Percentiles rank a stretch among this genome's conserved stretches.
Conservation (phyloP, 2,888 invertebrate species). For the Rhagium mordax region DNA sequence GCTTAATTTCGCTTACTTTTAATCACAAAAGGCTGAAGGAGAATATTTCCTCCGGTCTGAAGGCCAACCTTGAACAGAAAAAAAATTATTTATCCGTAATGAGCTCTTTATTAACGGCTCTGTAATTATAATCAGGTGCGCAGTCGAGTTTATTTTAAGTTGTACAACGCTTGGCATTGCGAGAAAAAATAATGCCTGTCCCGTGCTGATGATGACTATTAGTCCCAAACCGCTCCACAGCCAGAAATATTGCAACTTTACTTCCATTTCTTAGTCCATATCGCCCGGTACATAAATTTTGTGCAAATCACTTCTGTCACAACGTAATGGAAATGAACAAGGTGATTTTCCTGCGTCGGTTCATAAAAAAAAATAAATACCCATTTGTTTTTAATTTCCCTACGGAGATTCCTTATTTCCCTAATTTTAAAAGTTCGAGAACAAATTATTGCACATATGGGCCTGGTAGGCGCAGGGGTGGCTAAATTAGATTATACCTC, state of each 20-base stretch:
- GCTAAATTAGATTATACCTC: neutral
- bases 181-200: too few species aligned
- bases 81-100: neutral
- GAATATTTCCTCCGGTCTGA: neutral
- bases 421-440: slow-evolving; percentile 3
- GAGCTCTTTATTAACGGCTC: too few species aligned
- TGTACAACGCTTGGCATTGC: too few species aligned
- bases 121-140: too few species aligned
- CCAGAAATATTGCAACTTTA: too few species aligned
- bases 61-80: neutral
- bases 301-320: neutral
- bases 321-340: neutral
- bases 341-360: neutral
- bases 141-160: too few species aligned
- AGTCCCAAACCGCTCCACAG: too few species aligned
- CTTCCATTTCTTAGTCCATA: too few species aligned
- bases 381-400: slow-evolving; percentile 8
- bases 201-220: too few species aligned
- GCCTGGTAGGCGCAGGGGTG: neutral
- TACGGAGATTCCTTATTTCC: neutral
- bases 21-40: neutral
- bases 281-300: too few species aligned
- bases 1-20: neutral
- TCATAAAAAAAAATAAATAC: neutral
- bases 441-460: neutral